Base-by-base conservation (phyloP, 1,140 invertebrate genomes). In the Leptinotarsa undecemlineata region DNA sequence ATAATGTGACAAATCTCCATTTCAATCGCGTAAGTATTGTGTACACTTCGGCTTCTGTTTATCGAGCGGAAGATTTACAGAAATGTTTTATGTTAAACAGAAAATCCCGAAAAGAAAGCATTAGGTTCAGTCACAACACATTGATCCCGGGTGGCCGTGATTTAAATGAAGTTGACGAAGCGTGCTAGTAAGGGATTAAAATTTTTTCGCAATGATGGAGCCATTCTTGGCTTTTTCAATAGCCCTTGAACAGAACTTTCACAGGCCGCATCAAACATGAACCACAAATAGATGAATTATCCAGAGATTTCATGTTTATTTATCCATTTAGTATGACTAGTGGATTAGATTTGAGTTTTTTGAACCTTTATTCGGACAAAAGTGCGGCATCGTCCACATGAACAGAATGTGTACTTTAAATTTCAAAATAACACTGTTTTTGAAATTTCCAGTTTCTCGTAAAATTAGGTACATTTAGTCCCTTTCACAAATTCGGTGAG, bases 131-230 rank as follows among this genome's bases (percentile, higher is more conserved):
- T 72, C 70, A 70, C n/a, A 63, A 72, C 57, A 51, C 48, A 72
- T 62, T 63, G 48, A 72, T 73, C 63, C 72, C 63, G 72, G 72
- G 72, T 73, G 72, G 72, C 64, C 61, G 42, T 68, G 72, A 73
- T 23, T 73, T 73, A 73, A 73, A 73, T 68, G 72, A 68, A 73
- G 66, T 68, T 73, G 72, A 68, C 72, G 72, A 73, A 68, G 62
- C 72, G 72, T 73, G 72, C 64, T 66, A 5, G 8, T 68, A 68
- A 42, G 63, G 72, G 66, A 67, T 73, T 67, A 73, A 68, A 48
- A 73, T 21, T 73, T 68, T 68, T 73, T 68, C 72, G 72, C 63
- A 48, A 68, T 68, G 72, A 20, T 73, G 57, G 66, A 68, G 23
- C 72, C 63, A 73, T 73, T 73, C 72, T 73, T 68, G 42, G 48